A percentile compares a stretch with the other conserved stretches of the same genome.
Conservation (phyloP, 2,888 invertebrate genomes). For the Caradrina clavipalpis region DNA sequence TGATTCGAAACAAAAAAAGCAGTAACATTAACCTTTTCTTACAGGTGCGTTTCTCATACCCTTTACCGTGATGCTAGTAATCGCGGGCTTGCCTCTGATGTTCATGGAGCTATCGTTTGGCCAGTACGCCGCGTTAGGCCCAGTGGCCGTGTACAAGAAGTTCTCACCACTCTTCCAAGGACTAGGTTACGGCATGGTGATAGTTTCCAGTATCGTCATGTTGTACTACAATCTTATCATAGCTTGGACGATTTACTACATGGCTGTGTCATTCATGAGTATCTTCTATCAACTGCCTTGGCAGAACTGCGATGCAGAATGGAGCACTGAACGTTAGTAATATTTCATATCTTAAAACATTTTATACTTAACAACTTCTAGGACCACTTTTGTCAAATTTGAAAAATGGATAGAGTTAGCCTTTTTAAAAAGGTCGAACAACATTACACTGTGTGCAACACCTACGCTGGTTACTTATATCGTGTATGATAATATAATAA, state of each 20-base stretch:
- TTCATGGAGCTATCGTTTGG: constrained; percentile 97
- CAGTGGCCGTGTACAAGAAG: constrained; percentile 95
- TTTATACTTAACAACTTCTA: too few species aligned
- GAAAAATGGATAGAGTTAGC: too few species aligned
- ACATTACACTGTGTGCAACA: too few species aligned
- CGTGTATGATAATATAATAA: too few species aligned
- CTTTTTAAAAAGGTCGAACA: too few species aligned
- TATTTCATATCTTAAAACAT: background rate
- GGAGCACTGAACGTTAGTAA: constrained; percentile 92
- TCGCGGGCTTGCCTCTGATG: constrained; percentile 95
- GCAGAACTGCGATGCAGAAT: constrained; percentile 93
- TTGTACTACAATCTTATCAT: constrained; percentile 94
- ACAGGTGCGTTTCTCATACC: constrained; percentile 96
- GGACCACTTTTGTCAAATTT: too few species aligned
- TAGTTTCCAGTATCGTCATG: constrained; percentile 94
- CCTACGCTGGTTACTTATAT: too few species aligned
- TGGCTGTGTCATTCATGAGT: constrained; percentile 92
- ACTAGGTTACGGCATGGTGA: constrained; percentile 94
- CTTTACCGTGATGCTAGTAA: constrained; percentile 95
- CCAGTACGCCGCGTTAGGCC: constrained; percentile 95
- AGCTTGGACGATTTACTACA: constrained; percentile 95
- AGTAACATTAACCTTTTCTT: constrained; percentile 58
- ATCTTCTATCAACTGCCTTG: constrained; percentile 93
- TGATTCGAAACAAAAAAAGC: too few species aligned
- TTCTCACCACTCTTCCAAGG: constrained; percentile 95